Conservation (phyloP, 1,140 invertebrate species). For the Manduca sexta region DNA sequence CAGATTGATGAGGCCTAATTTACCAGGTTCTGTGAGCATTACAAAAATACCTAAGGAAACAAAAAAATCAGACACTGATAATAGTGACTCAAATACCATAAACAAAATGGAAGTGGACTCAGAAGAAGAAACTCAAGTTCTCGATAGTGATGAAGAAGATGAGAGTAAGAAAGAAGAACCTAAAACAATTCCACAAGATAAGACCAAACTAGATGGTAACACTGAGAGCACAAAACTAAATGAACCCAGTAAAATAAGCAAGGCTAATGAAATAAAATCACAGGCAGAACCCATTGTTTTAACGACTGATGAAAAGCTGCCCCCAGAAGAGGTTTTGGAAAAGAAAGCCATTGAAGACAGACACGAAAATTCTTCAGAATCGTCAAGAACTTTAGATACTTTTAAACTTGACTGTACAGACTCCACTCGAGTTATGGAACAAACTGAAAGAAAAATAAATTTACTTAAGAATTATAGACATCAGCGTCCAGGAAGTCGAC, state of each 20-base stretch:
- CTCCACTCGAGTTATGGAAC: constrained; percentile 25
- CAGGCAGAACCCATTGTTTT: constrained; percentile 39
- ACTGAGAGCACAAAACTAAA: background rate
- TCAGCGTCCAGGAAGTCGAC: constrained; percentile 42
- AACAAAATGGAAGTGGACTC: constrained; percentile 29
- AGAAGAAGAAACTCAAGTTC: constrained; percentile 54
- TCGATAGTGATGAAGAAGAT: constrained; percentile 61
- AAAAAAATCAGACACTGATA: constrained; percentile 36
- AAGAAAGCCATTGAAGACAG: constrained; percentile 30
- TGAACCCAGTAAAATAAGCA: background rate
- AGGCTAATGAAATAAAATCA: constrained; percentile 10
- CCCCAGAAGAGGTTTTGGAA: constrained; percentile 57
- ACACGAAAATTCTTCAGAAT: constrained; percentile 8
- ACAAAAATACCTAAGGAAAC: constrained; percentile 53
- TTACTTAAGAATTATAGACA: constrained; percentile 70
- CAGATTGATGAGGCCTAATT: constrained; percentile 40
- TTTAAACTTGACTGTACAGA: constrained; percentile 10
- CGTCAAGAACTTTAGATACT: background rate
- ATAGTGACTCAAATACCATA: constrained; percentile 18
- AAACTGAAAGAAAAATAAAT: constrained; percentile 58
- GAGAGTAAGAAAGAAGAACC: constrained; percentile 20
- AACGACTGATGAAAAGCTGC: constrained; percentile 63
- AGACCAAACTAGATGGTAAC: constrained; percentile 9
- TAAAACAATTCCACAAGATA: constrained; percentile 26
- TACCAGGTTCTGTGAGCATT: constrained; percentile 60